Conservation (phyloP, 2,888 invertebrate species). For the Beris morrisii region DNA sequence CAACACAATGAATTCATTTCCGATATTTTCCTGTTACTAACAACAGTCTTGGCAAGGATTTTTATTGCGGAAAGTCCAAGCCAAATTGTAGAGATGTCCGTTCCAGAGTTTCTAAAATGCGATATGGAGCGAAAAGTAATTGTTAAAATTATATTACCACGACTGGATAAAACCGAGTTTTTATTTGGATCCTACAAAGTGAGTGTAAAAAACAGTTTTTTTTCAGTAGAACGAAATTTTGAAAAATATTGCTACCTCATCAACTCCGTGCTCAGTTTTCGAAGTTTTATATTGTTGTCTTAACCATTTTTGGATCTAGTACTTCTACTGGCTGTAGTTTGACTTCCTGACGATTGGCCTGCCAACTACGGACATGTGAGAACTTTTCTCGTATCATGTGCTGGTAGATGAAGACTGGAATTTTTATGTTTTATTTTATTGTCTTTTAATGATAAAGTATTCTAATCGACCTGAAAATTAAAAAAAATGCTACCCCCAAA, state of each 20-base stretch:
- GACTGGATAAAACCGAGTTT: conserved; percentile 50
- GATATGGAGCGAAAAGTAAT: conserved; percentile 68
- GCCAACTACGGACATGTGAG: too few relatives aligned
- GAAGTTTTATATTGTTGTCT: too few relatives aligned
- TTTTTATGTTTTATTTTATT: too few relatives aligned
- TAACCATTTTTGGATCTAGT: conserved; percentile 40
- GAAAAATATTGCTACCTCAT: too few relatives aligned
- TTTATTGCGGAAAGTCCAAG: conserved; percentile 52
- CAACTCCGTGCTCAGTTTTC: too few relatives aligned
- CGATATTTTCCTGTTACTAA: conserved; percentile 61
- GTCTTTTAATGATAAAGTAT: too few relatives aligned
- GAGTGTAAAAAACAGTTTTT: background rate
- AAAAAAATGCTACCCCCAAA: too few relatives aligned
- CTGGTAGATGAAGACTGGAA: too few relatives aligned
- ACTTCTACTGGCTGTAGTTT: conserved; percentile 34
- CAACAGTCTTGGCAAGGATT: conserved; percentile 38
- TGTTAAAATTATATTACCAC: conserved; percentile 61
- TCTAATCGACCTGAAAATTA: too few relatives aligned
- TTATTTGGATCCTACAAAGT: conserved; percentile 52
- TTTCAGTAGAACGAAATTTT: background rate
- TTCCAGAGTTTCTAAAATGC: conserved; percentile 59
- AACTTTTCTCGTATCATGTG: too few relatives aligned
- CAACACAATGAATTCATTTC: conserved; percentile 66
- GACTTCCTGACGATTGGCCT: too few relatives aligned
- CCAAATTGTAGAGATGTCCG: background rate